phyloP scores from a whole-genome alignment of 1,140 invertebrate genomes.

The Penaeus indicus region DNA sequence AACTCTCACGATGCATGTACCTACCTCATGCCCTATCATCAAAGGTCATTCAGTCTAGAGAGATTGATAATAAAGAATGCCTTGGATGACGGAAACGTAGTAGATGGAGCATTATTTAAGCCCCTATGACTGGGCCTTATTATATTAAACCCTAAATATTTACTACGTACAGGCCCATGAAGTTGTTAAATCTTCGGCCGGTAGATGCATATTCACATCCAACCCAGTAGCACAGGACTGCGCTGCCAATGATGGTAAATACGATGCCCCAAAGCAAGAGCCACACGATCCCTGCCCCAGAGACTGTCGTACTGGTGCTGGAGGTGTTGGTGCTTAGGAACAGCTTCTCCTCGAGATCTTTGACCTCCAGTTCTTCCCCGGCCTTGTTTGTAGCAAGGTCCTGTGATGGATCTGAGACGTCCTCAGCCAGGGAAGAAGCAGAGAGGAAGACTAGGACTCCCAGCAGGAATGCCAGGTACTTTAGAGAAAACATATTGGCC shows the following conservation, averaged over 20 bases:
- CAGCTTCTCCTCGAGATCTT: slow-evolving; percentile 49
- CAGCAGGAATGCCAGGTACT: slow-evolving; percentile 47
- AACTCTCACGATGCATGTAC: slow-evolving; percentile 30
- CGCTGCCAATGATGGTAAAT: slow-evolving; percentile 50
- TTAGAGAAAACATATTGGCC: slow-evolving; percentile 57
- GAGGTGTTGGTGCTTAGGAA: slow-evolving; percentile 38
- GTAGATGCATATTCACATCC: slow-evolving; percentile 55
- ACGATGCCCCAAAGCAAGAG: slow-evolving; percentile 58
- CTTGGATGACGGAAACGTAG: not conserved
- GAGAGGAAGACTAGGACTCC: slow-evolving; percentile 43
- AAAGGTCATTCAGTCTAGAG: not conserved
- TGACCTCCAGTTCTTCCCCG: slow-evolving; percentile 38
- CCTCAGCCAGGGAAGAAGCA: slow-evolving; percentile 45
- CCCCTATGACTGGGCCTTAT: not conserved
- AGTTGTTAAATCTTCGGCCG: slow-evolving; percentile 44
- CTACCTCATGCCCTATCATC: not conserved
- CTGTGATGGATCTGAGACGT: not conserved
- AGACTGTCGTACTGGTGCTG: slow-evolving; percentile 52
- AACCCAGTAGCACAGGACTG: slow-evolving; percentile 58
- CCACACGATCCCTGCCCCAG: slow-evolving; percentile 62
- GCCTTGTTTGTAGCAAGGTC: slow-evolving; percentile 27
- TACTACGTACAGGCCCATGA: slow-evolving; percentile 56
- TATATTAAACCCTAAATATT: not conserved
- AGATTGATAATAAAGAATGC: not conserved
- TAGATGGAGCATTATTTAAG: not conserved